Conservation (phyloP, 2,113 vertebrate genomes). For the Gobio gobio region DNA sequence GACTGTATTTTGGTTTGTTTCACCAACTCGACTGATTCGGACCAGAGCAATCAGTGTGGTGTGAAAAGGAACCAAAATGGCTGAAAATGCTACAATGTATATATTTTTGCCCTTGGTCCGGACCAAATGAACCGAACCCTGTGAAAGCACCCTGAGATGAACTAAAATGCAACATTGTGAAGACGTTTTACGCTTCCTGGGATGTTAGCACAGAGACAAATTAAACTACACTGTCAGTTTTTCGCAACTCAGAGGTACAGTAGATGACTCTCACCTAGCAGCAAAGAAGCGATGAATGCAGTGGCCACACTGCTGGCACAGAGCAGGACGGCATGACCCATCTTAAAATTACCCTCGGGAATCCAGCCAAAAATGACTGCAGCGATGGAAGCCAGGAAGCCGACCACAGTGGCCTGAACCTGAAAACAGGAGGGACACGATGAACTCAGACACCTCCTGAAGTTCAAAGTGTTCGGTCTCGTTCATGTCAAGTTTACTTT, state of each 20-base stretch:
- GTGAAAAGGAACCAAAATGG: no score
- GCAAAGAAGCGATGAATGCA: conserved; percentile 93
- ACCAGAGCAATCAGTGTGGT: no score
- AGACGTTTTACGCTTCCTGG: neutral
- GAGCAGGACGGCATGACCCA: conserved; percentile 90
- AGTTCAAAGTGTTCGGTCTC: conserved; percentile 18
- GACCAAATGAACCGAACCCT: no score
- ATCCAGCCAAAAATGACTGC: conserved; percentile 98
- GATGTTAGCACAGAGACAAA: neutral
- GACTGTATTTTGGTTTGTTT: no score
- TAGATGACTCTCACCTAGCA: conserved; percentile 82
- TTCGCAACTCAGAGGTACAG: neutral
- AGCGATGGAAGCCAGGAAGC: conserved; percentile 94
- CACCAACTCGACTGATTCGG: no score
- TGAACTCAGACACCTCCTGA: conserved; percentile 10
- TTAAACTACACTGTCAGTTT: neutral
- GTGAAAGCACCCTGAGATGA: neutral
- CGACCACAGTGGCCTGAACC: conserved; percentile 98
- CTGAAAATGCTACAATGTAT: no score
- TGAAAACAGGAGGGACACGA: conserved; percentile 61
- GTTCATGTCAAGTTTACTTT: conserved; percentile 24
- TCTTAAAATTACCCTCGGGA: conserved; percentile 91
- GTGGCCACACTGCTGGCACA: conserved; percentile 98
- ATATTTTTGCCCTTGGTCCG: no score
- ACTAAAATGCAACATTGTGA: neutral